Conservation (phyloP, 1,140 invertebrate genomes). For the Aethina tumida region DNA sequence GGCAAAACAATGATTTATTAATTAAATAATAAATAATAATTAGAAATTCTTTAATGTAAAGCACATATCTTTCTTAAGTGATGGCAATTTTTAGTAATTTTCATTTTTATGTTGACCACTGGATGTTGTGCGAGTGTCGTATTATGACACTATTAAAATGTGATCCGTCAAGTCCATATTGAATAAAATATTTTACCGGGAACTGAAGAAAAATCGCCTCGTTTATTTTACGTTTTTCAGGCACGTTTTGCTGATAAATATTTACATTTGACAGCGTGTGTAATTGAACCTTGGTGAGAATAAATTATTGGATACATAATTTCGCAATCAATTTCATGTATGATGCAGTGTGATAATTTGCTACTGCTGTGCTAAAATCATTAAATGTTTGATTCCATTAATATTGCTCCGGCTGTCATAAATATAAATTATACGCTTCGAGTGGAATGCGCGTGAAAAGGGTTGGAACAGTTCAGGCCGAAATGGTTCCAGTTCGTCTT, state of each 20-base stretch:
- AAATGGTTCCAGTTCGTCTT: too few species aligned
- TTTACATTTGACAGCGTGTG: conserved; percentile 9
- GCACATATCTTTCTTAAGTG: too few species aligned
- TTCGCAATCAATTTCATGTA: conserved; percentile 17
- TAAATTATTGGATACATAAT: conserved; percentile 13
- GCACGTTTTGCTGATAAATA: conserved; percentile 8
- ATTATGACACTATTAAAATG: neutral
- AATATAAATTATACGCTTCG: conserved; percentile 7
- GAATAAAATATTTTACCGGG: conserved; percentile 1
- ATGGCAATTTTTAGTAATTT: too few species aligned
- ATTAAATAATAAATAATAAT: too few species aligned
- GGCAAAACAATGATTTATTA: too few species aligned
- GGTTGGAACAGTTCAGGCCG: too few species aligned
- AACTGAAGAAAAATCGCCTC: neutral
- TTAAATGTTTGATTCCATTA: conserved; percentile 17
- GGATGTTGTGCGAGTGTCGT: too few species aligned
- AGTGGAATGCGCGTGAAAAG: too few species aligned
- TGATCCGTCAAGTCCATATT: neutral
- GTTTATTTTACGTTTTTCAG: conserved; percentile 2
- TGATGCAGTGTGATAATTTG: conserved; percentile 15
- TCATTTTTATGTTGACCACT: too few species aligned
- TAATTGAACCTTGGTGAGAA: conserved; percentile 12
- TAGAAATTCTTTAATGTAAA: too few species aligned
- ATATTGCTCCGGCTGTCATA: conserved; percentile 7
- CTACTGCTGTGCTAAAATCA: conserved; percentile 14